Conservation (phyloP, 2,888 invertebrate genomes). For the Andrena flavipes region DNA sequence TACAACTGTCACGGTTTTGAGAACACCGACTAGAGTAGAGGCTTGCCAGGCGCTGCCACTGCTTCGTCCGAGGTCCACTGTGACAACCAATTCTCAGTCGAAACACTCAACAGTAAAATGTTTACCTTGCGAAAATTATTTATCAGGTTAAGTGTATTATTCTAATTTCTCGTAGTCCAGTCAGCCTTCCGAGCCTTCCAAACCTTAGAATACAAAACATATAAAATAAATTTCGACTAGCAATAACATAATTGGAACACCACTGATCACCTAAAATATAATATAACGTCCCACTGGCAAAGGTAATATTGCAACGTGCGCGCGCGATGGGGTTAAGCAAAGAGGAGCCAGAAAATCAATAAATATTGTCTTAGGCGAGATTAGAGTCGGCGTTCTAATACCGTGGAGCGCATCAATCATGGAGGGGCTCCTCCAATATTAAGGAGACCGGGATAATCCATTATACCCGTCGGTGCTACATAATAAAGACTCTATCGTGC, state of each 20-base stretch:
- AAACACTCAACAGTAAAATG: not conserved
- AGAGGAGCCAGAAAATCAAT: conserved; percentile 29
- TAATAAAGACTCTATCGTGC: conserved; percentile 31
- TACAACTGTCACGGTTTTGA: conserved; percentile 75
- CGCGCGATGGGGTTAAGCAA: not conserved
- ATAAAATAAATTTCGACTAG: not conserved
- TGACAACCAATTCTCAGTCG: conserved; percentile 51
- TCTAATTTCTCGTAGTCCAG: too few species aligned
- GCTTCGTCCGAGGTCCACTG: conserved; percentile 58
- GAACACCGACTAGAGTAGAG: conserved; percentile 62
- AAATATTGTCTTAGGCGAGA: conserved; percentile 45
- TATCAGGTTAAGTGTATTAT: too few species aligned
- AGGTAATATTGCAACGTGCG: not conserved
- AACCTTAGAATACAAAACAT: not conserved
- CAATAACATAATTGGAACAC: not conserved
- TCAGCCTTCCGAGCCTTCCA: too few species aligned
- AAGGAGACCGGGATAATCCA: conserved; percentile 43
- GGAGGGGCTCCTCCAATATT: conserved; percentile 41
- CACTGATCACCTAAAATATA: not conserved
- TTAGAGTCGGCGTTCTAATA: conserved; percentile 12
- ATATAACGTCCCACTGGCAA: not conserved
- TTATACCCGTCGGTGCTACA: conserved; percentile 31
- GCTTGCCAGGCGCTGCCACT: conserved; percentile 53
- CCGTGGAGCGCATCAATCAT: conserved; percentile 40
- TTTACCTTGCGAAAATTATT: not conserved